Evolutionary conservation across 1,140 invertebrate species (phyloP), one percentile per base, ranked within the genome.

Genomic region (Caenorhabditis briggsae): DNA sequence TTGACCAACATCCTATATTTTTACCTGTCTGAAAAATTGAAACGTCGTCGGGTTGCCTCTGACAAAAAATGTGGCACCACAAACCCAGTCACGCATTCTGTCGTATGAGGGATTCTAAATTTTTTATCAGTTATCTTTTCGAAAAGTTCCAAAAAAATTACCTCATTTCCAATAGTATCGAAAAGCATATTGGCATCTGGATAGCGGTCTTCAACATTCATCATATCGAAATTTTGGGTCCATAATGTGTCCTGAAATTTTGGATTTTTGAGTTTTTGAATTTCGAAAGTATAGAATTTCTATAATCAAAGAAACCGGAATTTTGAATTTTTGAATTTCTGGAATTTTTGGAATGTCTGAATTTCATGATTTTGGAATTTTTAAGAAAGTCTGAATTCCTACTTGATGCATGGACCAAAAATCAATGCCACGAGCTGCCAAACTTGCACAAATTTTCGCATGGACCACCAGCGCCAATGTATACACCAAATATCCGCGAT

Each of bases 331-430:
- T 33, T 33, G 33, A 33, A 33, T 33, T 33, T 33, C 33, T 33
- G 33, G n/a, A n/a, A 25, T 9, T 64, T 33, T 25, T n/a, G 1
- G 56, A 25, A 64, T 25, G 2, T 33, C 1, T 6, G 20, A 8
- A 33, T 9, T 8, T 33, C 23, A 5, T 0, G 2, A 64, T 33
- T 53, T 50, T 50, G 50, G 16, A 50, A 50, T 50, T 8, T 5
- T 50, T 50, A 8, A 8, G 9, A 11, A 0, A 50, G 16, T 50
- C 1, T 23, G 50, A 20, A 0, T 18, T 50, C 46, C 14, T 53
- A 78, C 70, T 46, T 78, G 70, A 78, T 78, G 70, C 70, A 78
- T 78, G 1, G 70, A 78, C 70, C 70, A 78, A 23, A 78, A 78
- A 23, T 78, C 70, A 8, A 78, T 78, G 8, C 70, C 70, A 5